Evolutionary conservation across 2,113 vertebrate genomes (phyloP).

Genomic region (Craseonycteris thonglongyai): DNA sequence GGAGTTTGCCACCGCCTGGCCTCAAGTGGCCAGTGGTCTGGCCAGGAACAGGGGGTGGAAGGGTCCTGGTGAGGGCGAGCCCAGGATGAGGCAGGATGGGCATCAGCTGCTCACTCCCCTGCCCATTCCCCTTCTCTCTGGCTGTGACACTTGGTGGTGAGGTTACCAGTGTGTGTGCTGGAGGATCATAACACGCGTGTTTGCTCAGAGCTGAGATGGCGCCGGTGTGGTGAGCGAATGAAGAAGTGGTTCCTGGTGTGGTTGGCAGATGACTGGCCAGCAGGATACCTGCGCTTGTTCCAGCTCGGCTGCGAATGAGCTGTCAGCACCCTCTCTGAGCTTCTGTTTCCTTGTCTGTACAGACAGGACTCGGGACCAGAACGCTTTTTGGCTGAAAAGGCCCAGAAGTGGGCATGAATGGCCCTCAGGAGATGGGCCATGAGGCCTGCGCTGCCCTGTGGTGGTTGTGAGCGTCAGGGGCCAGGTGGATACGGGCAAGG

Average conservation of each 20-base stretch:
- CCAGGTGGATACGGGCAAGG: too few species aligned
- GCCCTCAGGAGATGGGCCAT: not conserved
- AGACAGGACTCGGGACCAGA: not conserved
- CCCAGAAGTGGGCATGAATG: too few species aligned
- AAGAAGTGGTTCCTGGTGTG: rapidly evolving
- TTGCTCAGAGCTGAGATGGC: not conserved
- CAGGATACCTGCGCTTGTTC: not conserved
- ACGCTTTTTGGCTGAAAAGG: not conserved
- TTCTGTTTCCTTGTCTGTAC: not conserved
- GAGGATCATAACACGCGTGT: not conserved
- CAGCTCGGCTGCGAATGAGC: not conserved
- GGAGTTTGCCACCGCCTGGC: too few species aligned
- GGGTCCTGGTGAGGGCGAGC: not conserved
- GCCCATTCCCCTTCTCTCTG: not conserved
- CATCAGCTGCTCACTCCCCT: not conserved
- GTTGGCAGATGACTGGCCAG: not conserved
- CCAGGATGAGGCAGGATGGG: not conserved
- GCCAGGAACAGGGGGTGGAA: not conserved
- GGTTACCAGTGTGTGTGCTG: rapidly evolving
- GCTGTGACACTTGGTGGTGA: not conserved
- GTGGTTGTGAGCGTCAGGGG: not conserved
- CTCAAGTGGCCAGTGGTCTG: not conserved
- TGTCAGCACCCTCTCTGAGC: too few species aligned
- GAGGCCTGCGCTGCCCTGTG: not conserved
- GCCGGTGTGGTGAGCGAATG: not conserved